Conservation (phyloP, 2,797 vertebrate species). For the Phaenicophaeus curvirostris region DNA sequence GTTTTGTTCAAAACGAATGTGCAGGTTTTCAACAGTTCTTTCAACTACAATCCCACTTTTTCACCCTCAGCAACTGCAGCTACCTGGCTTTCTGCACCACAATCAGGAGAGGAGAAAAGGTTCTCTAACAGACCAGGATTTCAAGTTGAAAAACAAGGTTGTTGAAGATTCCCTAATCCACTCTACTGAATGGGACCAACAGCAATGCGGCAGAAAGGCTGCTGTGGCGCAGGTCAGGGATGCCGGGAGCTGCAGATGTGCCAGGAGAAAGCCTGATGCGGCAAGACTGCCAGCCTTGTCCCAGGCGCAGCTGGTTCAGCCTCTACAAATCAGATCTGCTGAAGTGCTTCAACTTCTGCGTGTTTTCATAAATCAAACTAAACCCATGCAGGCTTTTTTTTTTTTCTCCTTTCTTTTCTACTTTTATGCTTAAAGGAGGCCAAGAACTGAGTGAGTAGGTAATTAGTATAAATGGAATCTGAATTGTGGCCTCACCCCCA, state of each 20-base stretch:
- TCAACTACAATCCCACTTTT: background rate
- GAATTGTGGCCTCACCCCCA: slow-evolving; percentile 13
- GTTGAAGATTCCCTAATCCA: background rate
- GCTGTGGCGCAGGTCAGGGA: background rate
- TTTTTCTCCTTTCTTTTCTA: background rate
- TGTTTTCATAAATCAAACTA: slow-evolving; percentile 31
- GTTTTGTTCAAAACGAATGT: background rate
- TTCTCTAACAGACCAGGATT: background rate
- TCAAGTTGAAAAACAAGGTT: background rate
- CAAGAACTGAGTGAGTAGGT: background rate
- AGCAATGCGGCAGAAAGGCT: background rate
- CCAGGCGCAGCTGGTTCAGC: background rate
- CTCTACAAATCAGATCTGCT: background rate
- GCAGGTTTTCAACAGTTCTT: background rate
- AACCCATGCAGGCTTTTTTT: background rate
- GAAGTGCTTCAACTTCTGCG: slow-evolving; percentile 23
- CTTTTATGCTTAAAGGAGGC: background rate
- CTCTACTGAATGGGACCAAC: background rate
- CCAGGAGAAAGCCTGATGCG: background rate
- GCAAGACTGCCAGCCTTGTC: background rate
- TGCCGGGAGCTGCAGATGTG: background rate
- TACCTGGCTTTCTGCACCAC: background rate
- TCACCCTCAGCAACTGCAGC: background rate
- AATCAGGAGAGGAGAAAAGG: background rate
- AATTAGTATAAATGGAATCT: slow-evolving; percentile 13